A percentile compares a stretch with the other conserved stretches of the same genome.
Conservation (phyloP, 2,113 vertebrate genomes). For the Scopus umbretta region DNA sequence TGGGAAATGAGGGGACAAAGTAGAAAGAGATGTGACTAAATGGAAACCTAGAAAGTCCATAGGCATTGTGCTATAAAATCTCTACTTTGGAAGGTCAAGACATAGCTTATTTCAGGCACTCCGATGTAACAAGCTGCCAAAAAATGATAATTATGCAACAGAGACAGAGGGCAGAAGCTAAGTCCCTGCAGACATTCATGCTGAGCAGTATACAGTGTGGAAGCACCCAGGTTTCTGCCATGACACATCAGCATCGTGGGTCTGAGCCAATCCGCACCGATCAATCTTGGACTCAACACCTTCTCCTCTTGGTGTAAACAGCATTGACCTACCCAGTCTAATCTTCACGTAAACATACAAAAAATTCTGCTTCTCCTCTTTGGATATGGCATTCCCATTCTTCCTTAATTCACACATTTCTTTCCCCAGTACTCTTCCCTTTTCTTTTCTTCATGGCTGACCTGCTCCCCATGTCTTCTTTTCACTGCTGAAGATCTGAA, state of each 20-base stretch:
- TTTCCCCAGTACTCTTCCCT: not conserved
- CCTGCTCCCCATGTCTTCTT: not conserved
- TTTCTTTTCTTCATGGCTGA: not conserved
- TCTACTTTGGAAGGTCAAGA: not conserved
- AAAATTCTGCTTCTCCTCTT: not conserved
- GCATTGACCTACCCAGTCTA: not conserved
- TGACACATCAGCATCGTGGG: rapidly evolving
- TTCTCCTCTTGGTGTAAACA: not conserved
- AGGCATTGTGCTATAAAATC: not conserved
- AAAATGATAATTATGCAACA: not conserved
- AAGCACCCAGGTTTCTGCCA: not conserved
- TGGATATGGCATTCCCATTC: not conserved
- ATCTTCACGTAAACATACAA: not conserved
- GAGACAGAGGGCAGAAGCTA: not conserved
- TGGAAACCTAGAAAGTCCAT: not conserved
- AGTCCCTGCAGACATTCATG: not conserved
- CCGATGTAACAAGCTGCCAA: not conserved
- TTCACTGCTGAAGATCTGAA: not conserved
- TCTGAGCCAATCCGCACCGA: not conserved
- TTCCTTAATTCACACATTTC: not conserved
- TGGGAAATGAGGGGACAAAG: not conserved
- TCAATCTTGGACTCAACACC: rapidly evolving
- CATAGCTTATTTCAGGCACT: not conserved
- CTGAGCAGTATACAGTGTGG: rapidly evolving
- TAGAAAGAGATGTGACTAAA: not conserved